These are phyloP conservation scores for Sprattus sprattus DNA, from an alignment of 2,113 vertebrate genomes.

Conservation along the genomic window DNA sequence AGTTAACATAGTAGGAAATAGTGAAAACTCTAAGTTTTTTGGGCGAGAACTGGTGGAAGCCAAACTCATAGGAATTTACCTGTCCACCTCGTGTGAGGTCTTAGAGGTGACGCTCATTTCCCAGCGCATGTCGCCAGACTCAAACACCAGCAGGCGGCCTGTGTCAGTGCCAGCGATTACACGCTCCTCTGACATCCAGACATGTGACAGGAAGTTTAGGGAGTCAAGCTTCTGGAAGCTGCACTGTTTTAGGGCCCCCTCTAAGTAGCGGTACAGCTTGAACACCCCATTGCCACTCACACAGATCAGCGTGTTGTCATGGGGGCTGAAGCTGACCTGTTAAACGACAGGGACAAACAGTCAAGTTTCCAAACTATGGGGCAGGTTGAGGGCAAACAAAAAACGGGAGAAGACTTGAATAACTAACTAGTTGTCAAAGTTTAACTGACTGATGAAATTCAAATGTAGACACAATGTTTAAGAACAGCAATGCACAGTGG, in stretches of 20 bases:
- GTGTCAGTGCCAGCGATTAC: conserved; percentile 83
- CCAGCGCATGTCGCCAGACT: conserved; percentile 80
- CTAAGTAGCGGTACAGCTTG: conserved; percentile 81
- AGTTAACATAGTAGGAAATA: too few species aligned
- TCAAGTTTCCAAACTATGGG: too few species aligned
- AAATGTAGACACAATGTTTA: too few species aligned
- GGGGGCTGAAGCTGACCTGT: conserved; percentile 90
- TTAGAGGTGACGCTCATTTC: conserved; percentile 63
- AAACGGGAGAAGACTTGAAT: too few species aligned
- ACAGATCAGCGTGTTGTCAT: conserved; percentile 84
- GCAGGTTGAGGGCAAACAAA: too few species aligned
- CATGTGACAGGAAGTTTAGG: conserved; percentile 82
- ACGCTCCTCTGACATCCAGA: conserved; percentile 79
- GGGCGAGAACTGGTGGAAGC: neutral
- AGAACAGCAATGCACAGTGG: too few species aligned
- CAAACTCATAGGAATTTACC: conserved; percentile 49
- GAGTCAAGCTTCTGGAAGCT: conserved; percentile 78
- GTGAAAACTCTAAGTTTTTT: neutral
- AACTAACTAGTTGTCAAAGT: too few species aligned
- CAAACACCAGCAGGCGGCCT: conserved; percentile 82
- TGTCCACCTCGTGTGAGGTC: conserved; percentile 44
- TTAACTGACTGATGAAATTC: too few species aligned
- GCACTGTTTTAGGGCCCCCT: conserved; percentile 82
- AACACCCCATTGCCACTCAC: conserved; percentile 83
- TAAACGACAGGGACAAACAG: conserved; percentile 25